Base-by-base conservation (phyloP, 1,140 invertebrate genomes). In the Ganaspis sp. region DNA sequence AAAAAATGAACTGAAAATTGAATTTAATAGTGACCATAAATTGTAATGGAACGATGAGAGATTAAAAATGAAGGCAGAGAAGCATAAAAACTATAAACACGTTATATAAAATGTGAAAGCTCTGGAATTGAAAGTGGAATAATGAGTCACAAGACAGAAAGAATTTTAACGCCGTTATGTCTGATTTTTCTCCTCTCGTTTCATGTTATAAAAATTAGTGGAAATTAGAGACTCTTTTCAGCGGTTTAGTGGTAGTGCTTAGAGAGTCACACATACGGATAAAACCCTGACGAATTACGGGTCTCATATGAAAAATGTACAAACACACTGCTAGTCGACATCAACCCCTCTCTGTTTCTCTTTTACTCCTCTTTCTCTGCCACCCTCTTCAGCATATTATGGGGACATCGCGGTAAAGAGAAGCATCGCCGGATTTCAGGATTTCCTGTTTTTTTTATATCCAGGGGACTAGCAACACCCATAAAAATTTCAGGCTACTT, bases 311-410 rank as follows among this genome's bases (percentile, higher is more conserved):
- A 64, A 4, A 64, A 64, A 64, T 64, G 54, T 64, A 64, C 9
- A 26, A 64, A 23, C 54, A 26, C 11, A 26, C 54, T 64, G 54
- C 21, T 12, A 26, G 21, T 9, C 23, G 54, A 17, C 54, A 64
- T 64, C 54, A 64, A 15, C 54, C 23, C 23, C 58, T n/a, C 12
- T 58, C 12, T 23, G 45, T 69, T 5, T 53, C 49, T 69, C 42
- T 75, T 17, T 58, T 72, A 34, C 29, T 34, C n/a, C 21, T 69
- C 37, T 69, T 26, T 64, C 64, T 19, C 71, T 72, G 75, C 58
- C 75, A 77, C 58, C 71, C 75, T 77, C 75, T 77, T 37, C 12
- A 42, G 21, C 70, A 45, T 29, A 78, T 70, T 74, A 71, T 38
- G 45, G 70, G 64, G 76, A 45, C 19, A 64, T 58, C 12, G 34